phyloP scores from a whole-genome alignment of 2,888 invertebrate species.

The Chrysopilus asiliformis region DNA sequence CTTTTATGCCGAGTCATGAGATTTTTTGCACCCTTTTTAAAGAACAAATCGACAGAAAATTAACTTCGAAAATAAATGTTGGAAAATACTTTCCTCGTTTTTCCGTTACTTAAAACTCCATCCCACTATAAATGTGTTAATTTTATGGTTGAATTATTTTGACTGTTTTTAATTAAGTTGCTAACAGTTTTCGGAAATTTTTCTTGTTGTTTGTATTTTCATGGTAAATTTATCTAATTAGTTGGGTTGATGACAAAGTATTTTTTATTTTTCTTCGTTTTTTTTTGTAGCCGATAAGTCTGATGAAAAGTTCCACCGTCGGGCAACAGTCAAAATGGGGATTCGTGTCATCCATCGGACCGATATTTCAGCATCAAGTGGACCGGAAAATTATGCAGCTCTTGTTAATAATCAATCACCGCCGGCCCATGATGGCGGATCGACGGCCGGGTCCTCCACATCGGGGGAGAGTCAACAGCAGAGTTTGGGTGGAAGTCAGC shows the following conservation, averaged over 20 bases:
- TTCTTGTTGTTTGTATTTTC: background rate
- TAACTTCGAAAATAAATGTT: no score
- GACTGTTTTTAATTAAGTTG: background rate
- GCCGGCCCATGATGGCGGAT: constrained; percentile 12
- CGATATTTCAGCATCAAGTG: constrained; percentile 24
- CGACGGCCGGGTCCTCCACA: constrained; percentile 7
- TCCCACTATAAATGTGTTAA: no score
- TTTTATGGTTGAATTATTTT: no score
- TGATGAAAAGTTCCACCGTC: constrained; percentile 68
- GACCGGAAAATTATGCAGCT: constrained; percentile 26
- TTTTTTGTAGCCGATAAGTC: constrained; percentile 57
- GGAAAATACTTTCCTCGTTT: no score
- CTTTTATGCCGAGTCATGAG: no score
- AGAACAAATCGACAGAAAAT: no score
- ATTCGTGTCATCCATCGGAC: constrained; percentile 63
- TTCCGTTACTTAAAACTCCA: no score
- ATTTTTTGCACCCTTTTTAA: no score
- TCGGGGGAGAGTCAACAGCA: background rate
- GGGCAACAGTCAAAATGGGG: constrained; percentile 72
- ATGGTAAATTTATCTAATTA: no score
- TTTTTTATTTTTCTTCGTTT: no score
- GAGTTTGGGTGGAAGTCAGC: background rate
- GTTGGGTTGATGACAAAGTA: no score
- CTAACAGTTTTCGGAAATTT: background rate
- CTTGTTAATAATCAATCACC: constrained; percentile 23